Evolutionary conservation across 2,888 invertebrate species (phyloP).

Genomic region (Drosophila niveifrons): DNA sequence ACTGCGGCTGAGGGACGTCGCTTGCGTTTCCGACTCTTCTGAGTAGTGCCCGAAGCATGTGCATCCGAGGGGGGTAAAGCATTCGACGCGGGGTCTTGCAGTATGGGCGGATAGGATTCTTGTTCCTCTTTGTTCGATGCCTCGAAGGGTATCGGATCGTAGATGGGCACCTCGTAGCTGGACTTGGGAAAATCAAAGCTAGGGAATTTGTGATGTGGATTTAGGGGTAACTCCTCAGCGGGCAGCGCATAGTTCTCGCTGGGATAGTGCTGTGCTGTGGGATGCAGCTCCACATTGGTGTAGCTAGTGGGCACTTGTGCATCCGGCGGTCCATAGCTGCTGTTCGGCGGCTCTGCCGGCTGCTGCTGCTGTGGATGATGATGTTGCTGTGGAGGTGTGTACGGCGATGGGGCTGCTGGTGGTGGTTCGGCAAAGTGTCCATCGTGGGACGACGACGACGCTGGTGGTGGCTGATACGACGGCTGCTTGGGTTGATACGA

Average conservation of each 20-base stretch:
- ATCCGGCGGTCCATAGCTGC: constrained; percentile 42
- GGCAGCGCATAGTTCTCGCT: constrained; percentile 72
- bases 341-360: constrained; percentile 12
- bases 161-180: constrained; percentile 85
- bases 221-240: constrained; percentile 82
- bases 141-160: constrained; percentile 83
- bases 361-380: neutral
- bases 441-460: constrained; percentile 30
- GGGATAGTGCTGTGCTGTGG: constrained; percentile 45
- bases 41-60: constrained; percentile 56
- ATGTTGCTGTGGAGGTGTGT: constrained; percentile 13
- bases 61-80: constrained; percentile 51
- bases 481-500: constrained; percentile 55
- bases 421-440: constrained; percentile 31
- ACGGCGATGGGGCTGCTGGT: constrained; percentile 23
- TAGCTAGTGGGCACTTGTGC: constrained; percentile 31
- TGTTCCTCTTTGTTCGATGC: constrained; percentile 73
- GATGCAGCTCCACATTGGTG: constrained; percentile 29
- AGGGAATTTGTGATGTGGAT: constrained; percentile 79
- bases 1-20: constrained; percentile 48
- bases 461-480: constrained; percentile 59
- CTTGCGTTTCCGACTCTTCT: constrained; percentile 64
- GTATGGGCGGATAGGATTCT: constrained; percentile 81
- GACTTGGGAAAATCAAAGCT: constrained; percentile 83
- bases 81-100: constrained; percentile 34